A percentile compares a stretch with the other conserved stretches of the same genome.
phyloP scores from a whole-genome alignment of 2,113 vertebrate genomes.

The Myotis davidii region DNA sequence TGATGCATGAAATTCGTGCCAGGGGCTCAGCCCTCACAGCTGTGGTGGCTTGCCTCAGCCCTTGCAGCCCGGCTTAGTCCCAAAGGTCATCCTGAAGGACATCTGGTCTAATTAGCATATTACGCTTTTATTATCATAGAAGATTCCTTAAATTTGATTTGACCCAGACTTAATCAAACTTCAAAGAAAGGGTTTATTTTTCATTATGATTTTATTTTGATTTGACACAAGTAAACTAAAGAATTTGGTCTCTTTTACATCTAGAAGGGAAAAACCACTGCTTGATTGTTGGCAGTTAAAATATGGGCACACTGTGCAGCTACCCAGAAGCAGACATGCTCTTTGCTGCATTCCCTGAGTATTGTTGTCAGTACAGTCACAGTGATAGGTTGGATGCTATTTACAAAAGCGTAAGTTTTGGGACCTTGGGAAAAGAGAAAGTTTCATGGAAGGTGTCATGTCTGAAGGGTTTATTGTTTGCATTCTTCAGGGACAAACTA shows the following conservation, averaged over 20 bases:
- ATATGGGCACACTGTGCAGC: not conserved
- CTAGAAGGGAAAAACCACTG: not conserved
- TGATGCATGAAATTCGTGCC: no score
- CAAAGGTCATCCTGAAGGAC: no score
- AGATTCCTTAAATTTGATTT: slow-evolving; percentile 51
- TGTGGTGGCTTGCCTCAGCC: no score
- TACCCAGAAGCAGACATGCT: not conserved
- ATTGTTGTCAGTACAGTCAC: not conserved
- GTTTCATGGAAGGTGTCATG: slow-evolving; percentile 34
- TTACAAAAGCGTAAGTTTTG: not conserved
- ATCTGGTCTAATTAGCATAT: no score
- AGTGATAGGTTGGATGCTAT: not conserved
- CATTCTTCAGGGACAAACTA: not conserved
- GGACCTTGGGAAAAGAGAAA: not conserved
- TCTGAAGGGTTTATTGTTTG: not conserved
- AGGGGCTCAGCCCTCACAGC: no score
- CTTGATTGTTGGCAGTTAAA: slow-evolving; percentile 4
- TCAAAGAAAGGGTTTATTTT: not conserved
- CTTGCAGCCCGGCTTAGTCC: no score
- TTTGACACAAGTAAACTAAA: slow-evolving; percentile 47
- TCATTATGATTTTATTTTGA: slow-evolving; percentile 11
- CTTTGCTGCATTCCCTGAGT: not conserved
- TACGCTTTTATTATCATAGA: not conserved
- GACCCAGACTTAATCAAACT: not conserved
- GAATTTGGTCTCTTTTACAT: not conserved